A percentile compares a stretch with the other conserved stretches of the same genome.
phyloP scores from a whole-genome alignment of 2,113 vertebrate species.

The Axis porcinus region DNA sequence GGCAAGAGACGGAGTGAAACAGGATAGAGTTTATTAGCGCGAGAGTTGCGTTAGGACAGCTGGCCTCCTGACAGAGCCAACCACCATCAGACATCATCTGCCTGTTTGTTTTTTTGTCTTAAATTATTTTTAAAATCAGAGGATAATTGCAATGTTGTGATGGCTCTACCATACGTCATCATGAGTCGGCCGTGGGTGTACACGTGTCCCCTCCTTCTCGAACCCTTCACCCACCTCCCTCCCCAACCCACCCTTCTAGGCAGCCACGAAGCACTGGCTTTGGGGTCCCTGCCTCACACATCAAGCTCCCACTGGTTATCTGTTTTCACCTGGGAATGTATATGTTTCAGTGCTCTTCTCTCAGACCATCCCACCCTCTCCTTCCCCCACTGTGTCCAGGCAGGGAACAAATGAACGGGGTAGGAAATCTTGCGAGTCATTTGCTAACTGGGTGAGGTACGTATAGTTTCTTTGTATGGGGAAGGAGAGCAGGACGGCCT shows the following conservation, averaged over 20 bases:
- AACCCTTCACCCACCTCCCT: neutral
- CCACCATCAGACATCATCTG: rapidly evolving
- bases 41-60: neutral
- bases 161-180: neutral
- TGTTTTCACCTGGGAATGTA: neutral
- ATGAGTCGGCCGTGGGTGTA: neutral
- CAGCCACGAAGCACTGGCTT: neutral
- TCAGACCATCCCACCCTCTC: neutral
- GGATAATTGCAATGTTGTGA: neutral
- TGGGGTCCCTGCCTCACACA: neutral
- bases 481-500: neutral
- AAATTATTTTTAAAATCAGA: neutral
- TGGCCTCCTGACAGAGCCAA: neutral
- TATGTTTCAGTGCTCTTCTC: neutral
- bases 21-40: neutral
- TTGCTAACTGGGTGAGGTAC: too few relatives aligned
- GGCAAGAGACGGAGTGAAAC: neutral
- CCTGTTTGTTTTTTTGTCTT: neutral
- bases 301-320: neutral
- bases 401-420: too few relatives aligned
- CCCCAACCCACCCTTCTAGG: neutral
- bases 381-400: neutral
- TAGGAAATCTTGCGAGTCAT: too few relatives aligned
- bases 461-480: neutral
- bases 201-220: neutral